Evolutionary conservation across 2,113 vertebrate species (phyloP).

Genomic region (Crotalus tigris): DNA sequence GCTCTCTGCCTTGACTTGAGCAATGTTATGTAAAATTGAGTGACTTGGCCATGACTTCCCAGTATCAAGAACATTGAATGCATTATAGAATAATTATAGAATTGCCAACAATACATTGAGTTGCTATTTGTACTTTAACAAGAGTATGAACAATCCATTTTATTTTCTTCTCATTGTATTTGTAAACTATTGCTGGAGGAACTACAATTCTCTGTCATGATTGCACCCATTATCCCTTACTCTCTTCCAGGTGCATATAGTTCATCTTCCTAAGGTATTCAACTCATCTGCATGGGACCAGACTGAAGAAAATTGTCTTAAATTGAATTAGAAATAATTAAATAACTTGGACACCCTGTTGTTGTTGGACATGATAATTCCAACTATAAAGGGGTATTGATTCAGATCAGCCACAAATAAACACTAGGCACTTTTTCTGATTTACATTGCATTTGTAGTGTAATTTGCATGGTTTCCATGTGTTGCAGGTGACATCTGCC

Average conservation of each 20-base stretch:
- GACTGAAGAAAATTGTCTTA: neutral
- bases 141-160: neutral
- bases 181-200: neutral
- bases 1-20: neutral
- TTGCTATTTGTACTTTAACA: neutral
- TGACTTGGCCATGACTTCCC: neutral
- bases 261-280: neutral
- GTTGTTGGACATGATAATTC: neutral
- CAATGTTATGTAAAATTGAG: neutral
- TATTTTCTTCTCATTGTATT: neutral
- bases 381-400: neutral
- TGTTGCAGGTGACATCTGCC: neutral
- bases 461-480: neutral
- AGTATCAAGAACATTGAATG: neutral
- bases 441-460: neutral
- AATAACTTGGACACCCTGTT: neutral
- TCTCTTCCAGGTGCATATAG: neutral
- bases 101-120: neutral
- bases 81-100: neutral
- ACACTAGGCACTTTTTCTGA: neutral
- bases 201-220: neutral
- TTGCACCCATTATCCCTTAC: neutral
- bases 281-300: neutral
- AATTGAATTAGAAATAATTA: neutral
- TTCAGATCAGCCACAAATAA: neutral